Percentiles rank a stretch among this genome's conserved stretches.
Conservation (phyloP, 1,140 invertebrate genomes). For the Cotesia typhae region DNA sequence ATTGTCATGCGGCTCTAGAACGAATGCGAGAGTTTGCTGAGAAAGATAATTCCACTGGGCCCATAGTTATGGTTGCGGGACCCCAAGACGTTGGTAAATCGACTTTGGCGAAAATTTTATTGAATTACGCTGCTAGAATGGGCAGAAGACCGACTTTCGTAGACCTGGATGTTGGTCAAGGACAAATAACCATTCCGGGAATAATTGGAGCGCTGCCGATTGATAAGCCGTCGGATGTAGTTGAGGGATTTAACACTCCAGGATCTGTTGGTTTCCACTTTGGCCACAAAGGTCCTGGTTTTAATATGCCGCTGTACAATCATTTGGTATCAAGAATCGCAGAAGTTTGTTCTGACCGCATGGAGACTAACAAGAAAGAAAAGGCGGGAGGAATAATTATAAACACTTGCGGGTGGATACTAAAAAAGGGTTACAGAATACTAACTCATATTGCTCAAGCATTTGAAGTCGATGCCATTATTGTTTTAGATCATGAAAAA, state of each 20-base stretch:
- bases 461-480: constrained; percentile 95
- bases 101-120: constrained; percentile 85
- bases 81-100: constrained; percentile 97
- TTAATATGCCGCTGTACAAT: constrained; percentile 88
- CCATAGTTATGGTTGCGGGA: constrained; percentile 91
- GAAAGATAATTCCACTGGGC: constrained; percentile 72
- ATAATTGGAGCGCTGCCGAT: constrained; percentile 90
- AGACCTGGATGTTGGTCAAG: constrained; percentile 97
- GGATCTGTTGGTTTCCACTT: constrained; percentile 94
- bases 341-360: constrained; percentile 83
- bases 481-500: constrained; percentile 96
- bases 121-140: constrained; percentile 94
- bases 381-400: constrained; percentile 94
- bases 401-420: constrained; percentile 98
- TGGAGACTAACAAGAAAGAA: constrained; percentile 87
- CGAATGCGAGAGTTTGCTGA: constrained; percentile 84
- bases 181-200: constrained; percentile 90
- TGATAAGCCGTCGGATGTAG: constrained; percentile 89
- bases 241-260: constrained; percentile 91
- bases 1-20: constrained; percentile 94
- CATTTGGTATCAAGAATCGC: constrained; percentile 85
- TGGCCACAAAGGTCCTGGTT: constrained; percentile 82
- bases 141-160: constrained; percentile 88
- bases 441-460: constrained; percentile 87
- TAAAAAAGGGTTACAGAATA: constrained; percentile 85